Evolutionary conservation across 2,113 vertebrate species (phyloP).

Genomic region (Dipodomys spectabilis): DNA sequence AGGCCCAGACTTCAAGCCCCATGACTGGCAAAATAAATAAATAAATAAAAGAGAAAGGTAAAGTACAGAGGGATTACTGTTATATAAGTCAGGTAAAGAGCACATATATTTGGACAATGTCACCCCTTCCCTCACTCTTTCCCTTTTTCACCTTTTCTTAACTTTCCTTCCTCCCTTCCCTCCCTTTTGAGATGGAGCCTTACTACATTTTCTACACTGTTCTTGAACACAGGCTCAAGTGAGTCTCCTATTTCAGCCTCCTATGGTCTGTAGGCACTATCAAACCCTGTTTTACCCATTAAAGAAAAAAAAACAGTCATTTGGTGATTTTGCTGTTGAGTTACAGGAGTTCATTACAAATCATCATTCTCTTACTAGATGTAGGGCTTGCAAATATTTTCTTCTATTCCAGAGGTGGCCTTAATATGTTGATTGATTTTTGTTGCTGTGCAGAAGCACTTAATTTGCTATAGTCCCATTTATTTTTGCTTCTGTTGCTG

Average conservation of each 20-base stretch:
- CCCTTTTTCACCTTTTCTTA: background rate
- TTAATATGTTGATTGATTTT: background rate
- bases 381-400: background rate
- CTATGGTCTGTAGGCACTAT: background rate
- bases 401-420: background rate
- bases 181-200: background rate
- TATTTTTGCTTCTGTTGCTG: constrained; percentile 43
- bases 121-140: no score
- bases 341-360: background rate
- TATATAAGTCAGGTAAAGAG: no score
- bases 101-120: no score
- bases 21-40: no score
- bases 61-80: no score
- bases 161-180: background rate
- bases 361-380: background rate
- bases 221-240: background rate
- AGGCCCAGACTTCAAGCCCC: no score
- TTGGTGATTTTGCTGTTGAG: background rate
- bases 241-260: background rate
- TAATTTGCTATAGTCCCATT: background rate
- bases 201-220: background rate
- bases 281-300: background rate
- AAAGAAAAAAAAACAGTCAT: background rate
- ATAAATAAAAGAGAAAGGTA: no score
- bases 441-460: background rate